phyloP scores from a whole-genome alignment of 2,888 invertebrate species.

The Dynastes hyllus region DNA sequence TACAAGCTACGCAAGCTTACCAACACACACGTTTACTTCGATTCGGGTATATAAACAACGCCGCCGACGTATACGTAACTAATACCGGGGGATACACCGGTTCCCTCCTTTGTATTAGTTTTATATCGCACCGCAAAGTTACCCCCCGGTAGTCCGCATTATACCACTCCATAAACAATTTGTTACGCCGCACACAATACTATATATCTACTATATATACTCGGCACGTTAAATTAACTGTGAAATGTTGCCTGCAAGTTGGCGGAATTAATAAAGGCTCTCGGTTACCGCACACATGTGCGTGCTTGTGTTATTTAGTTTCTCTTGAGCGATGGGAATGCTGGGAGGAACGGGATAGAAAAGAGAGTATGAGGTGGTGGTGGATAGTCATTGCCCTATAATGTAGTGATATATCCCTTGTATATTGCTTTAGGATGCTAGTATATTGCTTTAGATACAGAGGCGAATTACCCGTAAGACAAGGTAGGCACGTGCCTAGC shows the following conservation, averaged over 20 bases:
- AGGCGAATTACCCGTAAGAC: no score
- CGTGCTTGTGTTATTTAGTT: conserved; percentile 42
- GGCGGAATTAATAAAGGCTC: conserved; percentile 40
- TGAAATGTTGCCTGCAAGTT: conserved; percentile 36
- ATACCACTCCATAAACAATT: conserved; percentile 39
- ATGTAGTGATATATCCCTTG: no score
- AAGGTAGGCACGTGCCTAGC: no score
- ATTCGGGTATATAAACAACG: neutral
- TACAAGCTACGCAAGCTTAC: neutral
- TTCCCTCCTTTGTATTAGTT: conserved; percentile 3
- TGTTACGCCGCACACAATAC: conserved; percentile 41
- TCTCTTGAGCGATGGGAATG: neutral
- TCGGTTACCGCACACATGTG: conserved; percentile 32
- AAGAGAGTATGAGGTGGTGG: neutral
- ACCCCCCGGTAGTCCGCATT: neutral
- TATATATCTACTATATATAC: conserved; percentile 22
- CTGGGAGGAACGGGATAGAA: neutral
- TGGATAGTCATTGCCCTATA: no score
- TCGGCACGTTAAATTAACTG: conserved; percentile 42
- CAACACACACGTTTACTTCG: no score
- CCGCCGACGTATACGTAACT: neutral
- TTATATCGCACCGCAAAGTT: conserved; percentile 37
- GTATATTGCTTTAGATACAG: no score
- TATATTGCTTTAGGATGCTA: no score
- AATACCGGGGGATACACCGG: neutral